Conservation (phyloP, 2,113 vertebrate species). For the Daubentonia madagascariensis region DNA sequence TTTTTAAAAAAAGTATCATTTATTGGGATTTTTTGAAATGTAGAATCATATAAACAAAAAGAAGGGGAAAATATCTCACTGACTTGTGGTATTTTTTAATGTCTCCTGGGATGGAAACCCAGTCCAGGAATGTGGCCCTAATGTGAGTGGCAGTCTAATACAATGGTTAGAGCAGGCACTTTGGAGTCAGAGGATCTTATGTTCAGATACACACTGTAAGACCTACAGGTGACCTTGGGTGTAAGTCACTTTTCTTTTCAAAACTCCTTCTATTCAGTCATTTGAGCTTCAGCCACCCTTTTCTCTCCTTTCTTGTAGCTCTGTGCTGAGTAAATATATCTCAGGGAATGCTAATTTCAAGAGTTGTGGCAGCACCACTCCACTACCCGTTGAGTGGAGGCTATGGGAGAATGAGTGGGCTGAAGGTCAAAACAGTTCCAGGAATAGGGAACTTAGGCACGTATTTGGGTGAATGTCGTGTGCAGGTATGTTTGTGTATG, state of each 20-base stretch:
- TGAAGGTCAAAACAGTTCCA: neutral
- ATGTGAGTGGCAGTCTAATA: neutral
- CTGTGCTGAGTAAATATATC: neutral
- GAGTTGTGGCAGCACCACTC: neutral
- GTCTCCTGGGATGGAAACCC: neutral
- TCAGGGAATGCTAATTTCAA: neutral
- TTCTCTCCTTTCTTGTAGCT: neutral
- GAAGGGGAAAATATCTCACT: neutral
- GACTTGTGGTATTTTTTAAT: neutral
- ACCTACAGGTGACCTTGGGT: neutral
- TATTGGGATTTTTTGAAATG: conserved; percentile 7
- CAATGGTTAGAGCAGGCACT: neutral
- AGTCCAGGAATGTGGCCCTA: neutral
- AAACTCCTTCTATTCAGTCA: neutral
- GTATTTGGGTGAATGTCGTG: neutral
- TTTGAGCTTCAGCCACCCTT: neutral
- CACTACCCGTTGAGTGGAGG: neutral
- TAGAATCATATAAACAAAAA: neutral
- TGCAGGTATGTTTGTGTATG: neutral
- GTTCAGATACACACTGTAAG: neutral
- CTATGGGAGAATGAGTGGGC: neutral
- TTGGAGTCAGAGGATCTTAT: neutral
- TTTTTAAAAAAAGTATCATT: neutral
- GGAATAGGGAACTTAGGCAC: neutral
- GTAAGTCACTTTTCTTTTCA: neutral